phyloP scores from a whole-genome alignment of 1,140 invertebrate species.

The Drosophila equinoxialis region DNA sequence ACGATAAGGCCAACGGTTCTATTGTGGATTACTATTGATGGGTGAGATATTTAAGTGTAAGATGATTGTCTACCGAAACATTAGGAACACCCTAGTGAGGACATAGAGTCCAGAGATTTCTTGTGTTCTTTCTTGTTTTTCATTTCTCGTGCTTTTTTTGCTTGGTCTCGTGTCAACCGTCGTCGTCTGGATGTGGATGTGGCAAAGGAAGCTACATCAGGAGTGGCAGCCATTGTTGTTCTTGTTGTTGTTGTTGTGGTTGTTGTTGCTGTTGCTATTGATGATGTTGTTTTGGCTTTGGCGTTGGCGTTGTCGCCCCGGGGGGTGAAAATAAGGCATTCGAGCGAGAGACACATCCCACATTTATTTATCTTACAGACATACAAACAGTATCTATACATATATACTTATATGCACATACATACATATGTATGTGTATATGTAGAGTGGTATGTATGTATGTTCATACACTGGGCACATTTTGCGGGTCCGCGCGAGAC shows the following conservation, averaged over 20 bases:
- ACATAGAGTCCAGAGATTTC: not conserved
- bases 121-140: not conserved
- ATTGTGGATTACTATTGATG: no score
- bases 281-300: conserved; percentile 56
- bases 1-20: no score
- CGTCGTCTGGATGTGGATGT: conserved; percentile 46
- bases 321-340: conserved; percentile 80
- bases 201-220: conserved; percentile 18
- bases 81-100: conserved; percentile 1
- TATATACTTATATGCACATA: conserved; percentile 14
- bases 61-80: not conserved
- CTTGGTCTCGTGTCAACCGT: conserved; percentile 74
- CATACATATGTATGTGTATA: conserved; percentile 11
- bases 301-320: conserved; percentile 77
- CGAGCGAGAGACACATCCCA: conserved; percentile 61
- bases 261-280: conserved; percentile 26
- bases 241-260: not conserved
- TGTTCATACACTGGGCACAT: conserved; percentile 33
- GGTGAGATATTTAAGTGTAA: no score
- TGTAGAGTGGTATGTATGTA: not conserved
- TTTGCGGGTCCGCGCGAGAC: conserved; percentile 42
- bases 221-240: conserved; percentile 63
- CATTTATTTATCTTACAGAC: conserved; percentile 26
- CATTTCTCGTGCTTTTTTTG: conserved; percentile 32
- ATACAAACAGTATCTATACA: conserved; percentile 21